These are phyloP conservation scores for Mormyrus proboscirostris DNA, from an alignment of 2,797 vertebrate species.

Conservation along the genomic window DNA sequence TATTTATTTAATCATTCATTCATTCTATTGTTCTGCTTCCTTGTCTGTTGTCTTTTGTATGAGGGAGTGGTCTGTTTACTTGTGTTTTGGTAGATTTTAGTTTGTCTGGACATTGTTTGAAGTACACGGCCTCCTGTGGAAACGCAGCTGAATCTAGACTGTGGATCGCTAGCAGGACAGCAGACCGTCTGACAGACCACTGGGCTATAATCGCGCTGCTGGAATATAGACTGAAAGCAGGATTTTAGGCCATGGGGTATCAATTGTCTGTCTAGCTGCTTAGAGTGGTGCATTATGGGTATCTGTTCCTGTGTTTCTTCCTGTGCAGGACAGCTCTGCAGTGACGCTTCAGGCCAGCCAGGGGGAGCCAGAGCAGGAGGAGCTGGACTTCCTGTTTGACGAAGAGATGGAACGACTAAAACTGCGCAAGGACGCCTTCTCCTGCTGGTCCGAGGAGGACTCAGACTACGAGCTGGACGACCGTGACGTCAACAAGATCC, in stretches of 20 bases:
- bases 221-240: neutral
- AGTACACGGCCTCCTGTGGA: neutral
- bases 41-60: neutral
- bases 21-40: neutral
- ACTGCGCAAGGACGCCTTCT: slow-evolving; percentile 72
- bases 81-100: neutral
- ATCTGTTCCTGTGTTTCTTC: neutral
- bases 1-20: neutral
- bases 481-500: slow-evolving; percentile 84
- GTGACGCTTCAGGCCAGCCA: slow-evolving; percentile 22
- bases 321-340: slow-evolving; percentile 43
- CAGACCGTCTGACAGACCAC: neutral
- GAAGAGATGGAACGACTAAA: slow-evolving; percentile 81
- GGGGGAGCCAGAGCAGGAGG: slow-evolving; percentile 70
- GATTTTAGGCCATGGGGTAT: neutral
- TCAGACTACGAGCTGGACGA: slow-evolving; percentile 88
- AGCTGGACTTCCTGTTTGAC: slow-evolving; percentile 89
- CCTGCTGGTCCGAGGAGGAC: slow-evolving; percentile 78
- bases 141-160: neutral
- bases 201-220: neutral
- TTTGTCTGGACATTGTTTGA: neutral
- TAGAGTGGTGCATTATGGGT: neutral
- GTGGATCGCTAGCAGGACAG: neutral
- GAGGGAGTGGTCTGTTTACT: neutral
- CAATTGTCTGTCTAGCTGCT: neutral